phyloP scores from a whole-genome alignment of 2,113 vertebrate genomes.

The Hepsetus odoe region DNA sequence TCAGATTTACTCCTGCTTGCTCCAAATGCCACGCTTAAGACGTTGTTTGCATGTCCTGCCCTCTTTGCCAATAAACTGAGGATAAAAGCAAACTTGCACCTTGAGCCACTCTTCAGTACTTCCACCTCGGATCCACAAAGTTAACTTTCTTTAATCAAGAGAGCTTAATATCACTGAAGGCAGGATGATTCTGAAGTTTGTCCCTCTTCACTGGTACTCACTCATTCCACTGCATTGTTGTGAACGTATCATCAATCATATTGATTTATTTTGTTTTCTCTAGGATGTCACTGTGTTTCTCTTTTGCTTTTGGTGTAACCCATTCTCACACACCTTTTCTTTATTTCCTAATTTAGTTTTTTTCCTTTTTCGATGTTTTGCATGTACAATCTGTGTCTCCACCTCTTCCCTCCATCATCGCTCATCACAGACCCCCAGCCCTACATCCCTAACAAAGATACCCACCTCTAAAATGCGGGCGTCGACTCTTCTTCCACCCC shows the following conservation, averaged over 20 bases:
- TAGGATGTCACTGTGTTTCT: not conserved
- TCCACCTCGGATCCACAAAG: not conserved
- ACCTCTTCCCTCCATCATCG: constrained; percentile 58
- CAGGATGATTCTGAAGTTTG: not conserved
- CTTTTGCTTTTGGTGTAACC: not conserved
- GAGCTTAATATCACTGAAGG: not conserved
- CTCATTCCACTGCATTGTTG: not conserved
- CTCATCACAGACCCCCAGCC: constrained; percentile 82
- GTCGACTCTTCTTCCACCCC: constrained; percentile 74
- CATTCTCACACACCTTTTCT: not conserved
- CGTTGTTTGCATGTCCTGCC: not conserved
- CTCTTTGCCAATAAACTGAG: not conserved
- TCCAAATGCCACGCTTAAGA: not conserved
- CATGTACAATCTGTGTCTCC: constrained; percentile 43
- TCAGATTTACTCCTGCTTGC: constrained; percentile 16
- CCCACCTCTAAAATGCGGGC: constrained; percentile 83
- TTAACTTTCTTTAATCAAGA: not conserved
- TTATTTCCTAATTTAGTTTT: not conserved
- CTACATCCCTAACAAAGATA: constrained; percentile 87
- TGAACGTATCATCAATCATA: too few species aligned
- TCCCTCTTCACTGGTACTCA: not conserved
- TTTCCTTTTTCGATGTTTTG: constrained; percentile 11
- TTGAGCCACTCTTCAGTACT: not conserved
- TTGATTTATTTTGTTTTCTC: not conserved
- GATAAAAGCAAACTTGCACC: not conserved